Conservation (phyloP, 1,140 invertebrate species). For the Ptiloglossa arizonensis region DNA sequence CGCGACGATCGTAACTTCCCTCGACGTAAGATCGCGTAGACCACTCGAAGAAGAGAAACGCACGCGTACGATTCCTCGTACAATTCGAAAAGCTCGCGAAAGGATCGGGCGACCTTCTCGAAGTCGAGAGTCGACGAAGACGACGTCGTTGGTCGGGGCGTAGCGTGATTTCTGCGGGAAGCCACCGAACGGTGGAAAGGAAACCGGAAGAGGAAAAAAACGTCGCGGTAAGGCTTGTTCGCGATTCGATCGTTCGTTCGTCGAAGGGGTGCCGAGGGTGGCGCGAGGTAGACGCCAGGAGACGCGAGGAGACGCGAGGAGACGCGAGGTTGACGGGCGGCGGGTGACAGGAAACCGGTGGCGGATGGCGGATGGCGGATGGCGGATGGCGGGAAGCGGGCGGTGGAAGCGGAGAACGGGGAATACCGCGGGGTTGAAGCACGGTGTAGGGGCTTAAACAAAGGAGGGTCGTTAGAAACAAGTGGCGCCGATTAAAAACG, state of each 20-base stretch:
- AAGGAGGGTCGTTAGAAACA: slow-evolving; percentile 79
- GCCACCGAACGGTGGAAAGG: not conserved
- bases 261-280: not conserved
- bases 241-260: not conserved
- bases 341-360: not conserved
- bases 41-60: too few species aligned
- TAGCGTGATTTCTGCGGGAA: too few species aligned
- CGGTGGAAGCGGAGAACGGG: slow-evolving; percentile 7
- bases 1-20: too few species aligned
- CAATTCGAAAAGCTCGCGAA: too few species aligned
- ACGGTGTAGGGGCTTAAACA: slow-evolving; percentile 71
- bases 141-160: too few species aligned
- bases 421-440: slow-evolving; percentile 37
- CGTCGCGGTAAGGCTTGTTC: not conserved
- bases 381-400: not conserved
- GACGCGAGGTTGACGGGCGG: not conserved
- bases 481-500: slow-evolving; percentile 79
- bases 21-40: too few species aligned
- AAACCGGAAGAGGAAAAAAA: not conserved
- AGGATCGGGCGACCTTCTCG: too few species aligned
- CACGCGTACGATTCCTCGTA: too few species aligned
- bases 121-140: too few species aligned
- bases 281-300: not conserved
- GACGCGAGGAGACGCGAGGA: too few species aligned
- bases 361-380: not conserved